Base-by-base conservation (phyloP, 2,113 vertebrate genomes). In the Nematolebias whitei region DNA sequence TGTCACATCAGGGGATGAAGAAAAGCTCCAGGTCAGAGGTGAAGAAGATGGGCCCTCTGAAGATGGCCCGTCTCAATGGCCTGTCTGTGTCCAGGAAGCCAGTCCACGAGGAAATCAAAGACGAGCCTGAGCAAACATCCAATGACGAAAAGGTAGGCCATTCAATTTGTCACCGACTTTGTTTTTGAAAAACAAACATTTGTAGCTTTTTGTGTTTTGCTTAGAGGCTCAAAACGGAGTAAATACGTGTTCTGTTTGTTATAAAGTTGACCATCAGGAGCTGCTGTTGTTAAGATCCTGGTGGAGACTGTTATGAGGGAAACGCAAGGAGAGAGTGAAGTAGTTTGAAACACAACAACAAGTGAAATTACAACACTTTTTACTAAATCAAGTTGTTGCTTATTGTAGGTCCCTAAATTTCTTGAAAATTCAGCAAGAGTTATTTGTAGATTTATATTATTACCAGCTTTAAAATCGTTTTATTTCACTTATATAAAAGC, bases 1-100 rank as follows among this genome's bases (percentile, higher is more conserved):
- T 5, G 23, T 14, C 59, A 16, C 72, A 75, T 52, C 78, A 98
- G 98, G 96, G 96, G 53, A 95, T 97, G 93, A 98, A 96, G 92
- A 99, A 96, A 89, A 84, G 86, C 50, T 87, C 85, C 9, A 94
- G 94, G 84, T 90, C 90, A 29, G 96, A 99, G 57, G 83, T 92
- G 16, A 98, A 94, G 89, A 99, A 98, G 90, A 92, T 95, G 56
- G 96, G 96, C 8, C 96, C 96, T 43, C 87, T 98, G 78, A 98
- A 96, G 68, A 71, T 96, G 74, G 95, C 95, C 38, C 94, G 94
- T 13, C 93, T 96, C 7, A 99, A 99, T 38, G 98, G 98, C 56
- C 89, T 98, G 40, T 92, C 95, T 0, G 80, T 95, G 67, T 94
- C 94, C 23, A 90, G 95, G 62, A 83, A 95, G 85, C 95, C 95